Conservation (phyloP, 2,113 vertebrate species). For the Tachysurus fulvidraco region DNA sequence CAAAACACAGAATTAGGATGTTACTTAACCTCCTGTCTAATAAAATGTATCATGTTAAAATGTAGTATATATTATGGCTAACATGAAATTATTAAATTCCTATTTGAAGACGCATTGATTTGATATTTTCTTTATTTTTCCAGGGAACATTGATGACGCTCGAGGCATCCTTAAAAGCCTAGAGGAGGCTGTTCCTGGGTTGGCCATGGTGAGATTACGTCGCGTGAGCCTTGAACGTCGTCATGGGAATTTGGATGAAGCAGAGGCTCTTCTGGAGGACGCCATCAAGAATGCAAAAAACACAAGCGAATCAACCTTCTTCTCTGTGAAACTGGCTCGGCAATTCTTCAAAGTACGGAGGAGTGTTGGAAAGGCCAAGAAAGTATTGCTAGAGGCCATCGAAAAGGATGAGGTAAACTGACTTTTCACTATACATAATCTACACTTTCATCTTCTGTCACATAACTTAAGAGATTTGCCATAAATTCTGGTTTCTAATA, state of each 20-base stretch:
- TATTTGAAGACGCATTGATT: neutral
- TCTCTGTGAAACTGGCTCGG: conserved; percentile 89
- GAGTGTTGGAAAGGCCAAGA: conserved; percentile 86
- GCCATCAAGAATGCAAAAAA: conserved; percentile 84
- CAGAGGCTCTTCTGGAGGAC: conserved; percentile 85
- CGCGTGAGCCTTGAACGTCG: conserved; percentile 94
- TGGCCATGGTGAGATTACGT: conserved; percentile 93
- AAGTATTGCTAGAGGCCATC: conserved; percentile 90
- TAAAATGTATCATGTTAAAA: too few species aligned
- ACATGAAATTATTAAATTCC: neutral
- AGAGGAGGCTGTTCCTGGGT: conserved; percentile 81
- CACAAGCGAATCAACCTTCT: conserved; percentile 83
- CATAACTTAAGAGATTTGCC: neutral
- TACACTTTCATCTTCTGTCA: neutral
- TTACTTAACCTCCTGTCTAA: too few species aligned
- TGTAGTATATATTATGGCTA: neutral
- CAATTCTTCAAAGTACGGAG: conserved; percentile 92
- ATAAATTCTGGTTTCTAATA: neutral
- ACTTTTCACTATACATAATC: too few species aligned
- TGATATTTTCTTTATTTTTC: neutral
- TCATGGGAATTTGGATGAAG: conserved; percentile 90
- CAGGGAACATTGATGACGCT: conserved; percentile 92
- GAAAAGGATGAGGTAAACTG: conserved; percentile 87
- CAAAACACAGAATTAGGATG: too few species aligned
- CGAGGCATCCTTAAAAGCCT: conserved; percentile 85